A percentile compares a stretch with the other conserved stretches of the same genome.
phyloP scores from a whole-genome alignment of 2,113 vertebrate species.

The Lophochroa leadbeateri region DNA sequence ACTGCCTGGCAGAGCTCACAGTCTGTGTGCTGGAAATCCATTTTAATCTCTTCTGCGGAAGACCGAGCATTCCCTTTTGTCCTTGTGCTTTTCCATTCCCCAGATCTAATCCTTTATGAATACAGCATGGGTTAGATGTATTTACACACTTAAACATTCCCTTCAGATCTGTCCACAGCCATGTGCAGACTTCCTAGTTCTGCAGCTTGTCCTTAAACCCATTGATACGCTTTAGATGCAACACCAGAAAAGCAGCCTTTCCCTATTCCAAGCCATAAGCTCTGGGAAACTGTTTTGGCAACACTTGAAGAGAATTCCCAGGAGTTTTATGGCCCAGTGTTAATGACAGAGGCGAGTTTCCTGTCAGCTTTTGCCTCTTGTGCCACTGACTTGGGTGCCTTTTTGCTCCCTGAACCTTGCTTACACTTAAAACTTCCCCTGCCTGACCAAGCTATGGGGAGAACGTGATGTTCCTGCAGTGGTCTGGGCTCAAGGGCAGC shows the following conservation, averaged over 20 bases:
- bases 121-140: not conserved
- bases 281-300: not conserved
- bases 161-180: not conserved
- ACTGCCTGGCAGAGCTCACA: not conserved
- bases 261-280: not conserved
- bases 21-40: slow-evolving; percentile 35
- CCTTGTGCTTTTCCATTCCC: slow-evolving; percentile 19
- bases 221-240: not conserved
- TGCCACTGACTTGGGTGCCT: not conserved
- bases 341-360: not conserved
- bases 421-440: not conserved
- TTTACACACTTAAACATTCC: not conserved
- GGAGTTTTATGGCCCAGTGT: not conserved
- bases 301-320: not conserved
- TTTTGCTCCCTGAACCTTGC: not conserved
- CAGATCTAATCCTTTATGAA: not conserved
- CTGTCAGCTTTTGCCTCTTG: not conserved
- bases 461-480: not conserved
- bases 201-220: not conserved
- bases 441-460: no score
- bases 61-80: not conserved
- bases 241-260: not conserved
- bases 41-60: slow-evolving; percentile 1
- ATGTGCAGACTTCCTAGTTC: not conserved
- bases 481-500: not conserved